A percentile compares a stretch with the other conserved stretches of the same genome.
phyloP scores from a whole-genome alignment of 2,113 vertebrate genomes.

The Prolemur simus region DNA sequence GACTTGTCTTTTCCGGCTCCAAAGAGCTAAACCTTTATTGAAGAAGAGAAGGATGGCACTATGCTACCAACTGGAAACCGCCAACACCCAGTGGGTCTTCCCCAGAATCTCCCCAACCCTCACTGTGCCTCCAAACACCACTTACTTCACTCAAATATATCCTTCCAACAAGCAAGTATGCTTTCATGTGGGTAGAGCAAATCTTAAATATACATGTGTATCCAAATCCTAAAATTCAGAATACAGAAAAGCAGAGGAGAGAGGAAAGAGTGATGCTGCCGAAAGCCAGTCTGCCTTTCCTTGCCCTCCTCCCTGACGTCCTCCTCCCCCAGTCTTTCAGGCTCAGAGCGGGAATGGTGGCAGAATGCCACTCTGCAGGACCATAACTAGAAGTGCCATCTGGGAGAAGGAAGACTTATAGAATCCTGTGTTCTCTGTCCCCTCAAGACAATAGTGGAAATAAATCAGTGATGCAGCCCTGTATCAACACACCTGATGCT shows the following conservation, averaged over 20 bases:
- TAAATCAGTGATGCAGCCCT: background rate
- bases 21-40: background rate
- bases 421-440: background rate
- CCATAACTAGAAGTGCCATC: background rate
- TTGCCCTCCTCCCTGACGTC: background rate
- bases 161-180: background rate
- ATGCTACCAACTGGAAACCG: background rate
- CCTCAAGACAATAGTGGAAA: background rate
- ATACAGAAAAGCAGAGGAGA: background rate
- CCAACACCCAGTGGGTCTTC: background rate
- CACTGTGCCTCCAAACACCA: background rate
- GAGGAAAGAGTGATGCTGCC: background rate
- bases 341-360: background rate
- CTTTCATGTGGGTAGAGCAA: background rate
- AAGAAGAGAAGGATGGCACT: background rate
- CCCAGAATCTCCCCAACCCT: background rate
- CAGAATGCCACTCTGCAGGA: background rate
- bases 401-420: conserved; percentile 7
- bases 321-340: background rate
- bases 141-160: background rate
- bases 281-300: background rate
- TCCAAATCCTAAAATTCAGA: background rate
- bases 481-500: background rate
- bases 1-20: background rate
- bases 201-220: background rate